Evolutionary conservation across 2,888 invertebrate genomes (phyloP).

Genomic region (Muschampia plurimacula): DNA sequence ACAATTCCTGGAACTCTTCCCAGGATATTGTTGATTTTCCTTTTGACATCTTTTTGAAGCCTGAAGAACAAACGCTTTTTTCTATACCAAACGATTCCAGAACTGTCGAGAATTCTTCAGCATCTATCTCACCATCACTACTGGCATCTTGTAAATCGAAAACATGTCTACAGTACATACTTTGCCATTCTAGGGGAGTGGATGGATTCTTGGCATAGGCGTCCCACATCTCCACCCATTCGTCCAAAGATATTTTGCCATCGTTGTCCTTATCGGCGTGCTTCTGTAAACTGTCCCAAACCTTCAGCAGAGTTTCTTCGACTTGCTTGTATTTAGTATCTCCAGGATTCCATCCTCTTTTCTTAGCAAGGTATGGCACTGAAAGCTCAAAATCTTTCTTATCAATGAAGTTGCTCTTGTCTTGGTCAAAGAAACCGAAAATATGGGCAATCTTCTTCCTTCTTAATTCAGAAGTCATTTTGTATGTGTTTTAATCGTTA

Average conservation of each 20-base stretch:
- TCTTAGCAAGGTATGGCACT: conserved; percentile 92
- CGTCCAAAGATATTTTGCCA: conserved; percentile 93
- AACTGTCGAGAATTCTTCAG: conserved; percentile 92
- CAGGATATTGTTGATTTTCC: conserved; percentile 90
- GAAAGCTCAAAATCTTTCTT: conserved; percentile 95
- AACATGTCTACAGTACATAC: conserved; percentile 94
- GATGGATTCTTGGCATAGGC: conserved; percentile 91
- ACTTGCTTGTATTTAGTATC: conserved; percentile 91
- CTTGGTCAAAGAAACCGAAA: conserved; percentile 95
- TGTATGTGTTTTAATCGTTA: conserved; percentile 52
- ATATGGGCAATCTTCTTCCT: conserved; percentile 95
- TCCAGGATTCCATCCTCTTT: conserved; percentile 91
- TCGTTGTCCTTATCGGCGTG: conserved; percentile 95
- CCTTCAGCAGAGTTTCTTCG: conserved; percentile 89
- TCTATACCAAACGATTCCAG: conserved; percentile 92
- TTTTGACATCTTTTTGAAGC: conserved; percentile 92
- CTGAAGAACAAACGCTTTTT: conserved; percentile 89
- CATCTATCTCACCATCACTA: conserved; percentile 91
- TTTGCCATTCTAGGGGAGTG: conserved; percentile 91
- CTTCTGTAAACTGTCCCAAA: conserved; percentile 93
- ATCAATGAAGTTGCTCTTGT: conserved; percentile 95
- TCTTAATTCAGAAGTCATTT: conserved; percentile 93
- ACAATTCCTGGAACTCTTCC: conserved; percentile 91
- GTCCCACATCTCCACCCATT: conserved; percentile 96
- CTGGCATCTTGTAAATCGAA: conserved; percentile 95